A percentile compares a stretch with the other conserved stretches of the same genome.
phyloP scores from a whole-genome alignment of 2,797 vertebrate species.

The Clarias laeviceps region DNA sequence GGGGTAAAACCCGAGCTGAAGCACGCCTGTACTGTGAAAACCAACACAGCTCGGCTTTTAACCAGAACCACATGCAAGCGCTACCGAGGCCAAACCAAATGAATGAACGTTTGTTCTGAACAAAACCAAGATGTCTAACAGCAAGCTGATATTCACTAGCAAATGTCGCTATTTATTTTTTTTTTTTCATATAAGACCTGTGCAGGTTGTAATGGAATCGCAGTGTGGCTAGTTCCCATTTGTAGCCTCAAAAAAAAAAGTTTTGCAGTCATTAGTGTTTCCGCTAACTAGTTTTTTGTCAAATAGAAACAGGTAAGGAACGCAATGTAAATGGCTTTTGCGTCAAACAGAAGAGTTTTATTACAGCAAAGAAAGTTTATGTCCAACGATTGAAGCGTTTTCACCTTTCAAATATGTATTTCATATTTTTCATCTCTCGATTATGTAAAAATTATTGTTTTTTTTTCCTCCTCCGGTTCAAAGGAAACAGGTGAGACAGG shows the following conservation, averaged over 20 bases:
- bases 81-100: conserved; percentile 56
- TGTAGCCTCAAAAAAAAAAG: conserved; percentile 23
- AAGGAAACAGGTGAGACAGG: conserved; percentile 53
- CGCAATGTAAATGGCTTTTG: conserved; percentile 42
- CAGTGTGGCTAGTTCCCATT: conserved; percentile 9
- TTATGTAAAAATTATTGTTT: background rate
- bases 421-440: too few relatives aligned
- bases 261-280: conserved; percentile 27
- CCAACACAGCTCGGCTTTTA: conserved; percentile 50
- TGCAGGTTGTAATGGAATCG: conserved; percentile 44
- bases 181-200: conserved; percentile 24
- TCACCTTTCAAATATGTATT: background rate
- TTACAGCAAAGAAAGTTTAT: conserved; percentile 20
- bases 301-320: conserved; percentile 50
- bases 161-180: conserved; percentile 32
- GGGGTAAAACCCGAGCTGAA: conserved; percentile 36
- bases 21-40: conserved; percentile 36
- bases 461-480: background rate
- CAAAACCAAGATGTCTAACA: conserved; percentile 50
- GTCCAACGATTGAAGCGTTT: background rate
- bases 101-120: conserved; percentile 57
- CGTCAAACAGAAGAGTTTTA: conserved; percentile 46
- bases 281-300: too few relatives aligned
- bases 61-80: conserved; percentile 58
- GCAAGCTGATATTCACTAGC: conserved; percentile 46